Evolutionary conservation across 2,888 invertebrate species (phyloP).

Genomic region (Cylloceria caligata): DNA sequence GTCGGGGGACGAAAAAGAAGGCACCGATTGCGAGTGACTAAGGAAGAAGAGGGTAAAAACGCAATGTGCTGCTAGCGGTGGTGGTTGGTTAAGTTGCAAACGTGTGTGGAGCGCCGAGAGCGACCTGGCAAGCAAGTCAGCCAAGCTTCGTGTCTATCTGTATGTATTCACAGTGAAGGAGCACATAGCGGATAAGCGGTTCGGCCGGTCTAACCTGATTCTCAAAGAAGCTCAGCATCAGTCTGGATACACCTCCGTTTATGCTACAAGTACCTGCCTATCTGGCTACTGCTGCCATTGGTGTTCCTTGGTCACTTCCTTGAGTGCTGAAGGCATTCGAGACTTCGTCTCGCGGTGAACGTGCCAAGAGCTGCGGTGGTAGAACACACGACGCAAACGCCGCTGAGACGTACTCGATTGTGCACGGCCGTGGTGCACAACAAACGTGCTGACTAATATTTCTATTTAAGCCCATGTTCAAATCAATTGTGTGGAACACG

Average conservation of each 20-base stretch:
- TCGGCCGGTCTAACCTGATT: slow-evolving; percentile 85
- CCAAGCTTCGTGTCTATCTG: slow-evolving; percentile 22
- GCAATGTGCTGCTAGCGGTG: slow-evolving; percentile 68
- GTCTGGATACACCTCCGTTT: slow-evolving; percentile 84
- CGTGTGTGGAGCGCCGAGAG: neutral
- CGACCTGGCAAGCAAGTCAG: slow-evolving; percentile 7
- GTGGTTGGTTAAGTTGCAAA: slow-evolving; percentile 67
- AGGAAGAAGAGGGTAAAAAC: slow-evolving; percentile 52
- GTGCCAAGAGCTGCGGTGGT: slow-evolving; percentile 42
- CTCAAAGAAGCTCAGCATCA: slow-evolving; percentile 83
- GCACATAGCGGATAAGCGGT: slow-evolving; percentile 81
- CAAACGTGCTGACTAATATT: slow-evolving; percentile 5
- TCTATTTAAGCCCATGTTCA: neutral
- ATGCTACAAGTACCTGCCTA: slow-evolving; percentile 82
- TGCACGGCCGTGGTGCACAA: neutral
- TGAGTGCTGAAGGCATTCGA: slow-evolving; percentile 80
- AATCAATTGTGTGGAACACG: neutral
- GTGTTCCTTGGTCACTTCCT: slow-evolving; percentile 24
- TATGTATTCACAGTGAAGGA: slow-evolving; percentile 72
- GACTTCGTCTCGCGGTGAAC: slow-evolving; percentile 75
- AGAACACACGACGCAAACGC: slow-evolving; percentile 32
- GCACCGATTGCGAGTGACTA: slow-evolving; percentile 34
- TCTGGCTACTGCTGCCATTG: slow-evolving; percentile 36
- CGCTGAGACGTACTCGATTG: slow-evolving; percentile 3
- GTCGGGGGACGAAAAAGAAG: slow-evolving; percentile 59